These are phyloP conservation scores for Elephas maximus DNA, from an alignment of 2,113 vertebrate species.

Conservation along the genomic window DNA sequence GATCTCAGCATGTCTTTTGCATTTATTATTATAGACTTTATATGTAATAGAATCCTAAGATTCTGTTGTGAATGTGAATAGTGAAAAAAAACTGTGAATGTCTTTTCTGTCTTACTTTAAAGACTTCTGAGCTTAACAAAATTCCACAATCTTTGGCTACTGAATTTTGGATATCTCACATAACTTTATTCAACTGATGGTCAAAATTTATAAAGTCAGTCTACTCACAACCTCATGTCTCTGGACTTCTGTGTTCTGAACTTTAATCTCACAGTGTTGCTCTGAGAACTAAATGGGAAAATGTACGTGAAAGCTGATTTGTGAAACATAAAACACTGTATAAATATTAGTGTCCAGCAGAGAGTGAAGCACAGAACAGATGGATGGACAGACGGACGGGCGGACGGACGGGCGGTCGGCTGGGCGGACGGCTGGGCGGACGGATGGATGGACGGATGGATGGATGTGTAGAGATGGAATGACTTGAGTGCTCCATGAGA, in stretches of 20 bases:
- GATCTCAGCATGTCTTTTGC: not conserved
- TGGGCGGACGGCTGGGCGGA: no score
- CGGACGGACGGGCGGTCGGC: no score
- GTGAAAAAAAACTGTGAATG: not conserved
- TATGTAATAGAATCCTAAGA: not conserved
- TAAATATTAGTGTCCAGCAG: not conserved
- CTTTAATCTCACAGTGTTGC: not conserved
- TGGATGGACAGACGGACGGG: not conserved
- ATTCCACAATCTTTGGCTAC: not conserved
- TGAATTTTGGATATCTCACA: slow-evolving; percentile 3
- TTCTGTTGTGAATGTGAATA: not conserved
- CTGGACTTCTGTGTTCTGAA: not conserved
- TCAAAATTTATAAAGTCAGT: not conserved
- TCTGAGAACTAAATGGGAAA: slow-evolving; percentile 38
- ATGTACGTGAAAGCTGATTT: not conserved
- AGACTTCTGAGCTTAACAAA: not conserved
- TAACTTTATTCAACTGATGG: not conserved
- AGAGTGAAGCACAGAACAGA: not conserved
- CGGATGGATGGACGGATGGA: not conserved
- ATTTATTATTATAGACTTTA: not conserved
- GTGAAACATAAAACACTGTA: not conserved
- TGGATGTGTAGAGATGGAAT: not conserved
- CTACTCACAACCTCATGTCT: not conserved
- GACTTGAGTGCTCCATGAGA: not conserved
- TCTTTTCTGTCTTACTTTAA: not conserved